Evolutionary conservation across 2,113 vertebrate genomes (phyloP).

Genomic region (Anoura caudifer): DNA sequence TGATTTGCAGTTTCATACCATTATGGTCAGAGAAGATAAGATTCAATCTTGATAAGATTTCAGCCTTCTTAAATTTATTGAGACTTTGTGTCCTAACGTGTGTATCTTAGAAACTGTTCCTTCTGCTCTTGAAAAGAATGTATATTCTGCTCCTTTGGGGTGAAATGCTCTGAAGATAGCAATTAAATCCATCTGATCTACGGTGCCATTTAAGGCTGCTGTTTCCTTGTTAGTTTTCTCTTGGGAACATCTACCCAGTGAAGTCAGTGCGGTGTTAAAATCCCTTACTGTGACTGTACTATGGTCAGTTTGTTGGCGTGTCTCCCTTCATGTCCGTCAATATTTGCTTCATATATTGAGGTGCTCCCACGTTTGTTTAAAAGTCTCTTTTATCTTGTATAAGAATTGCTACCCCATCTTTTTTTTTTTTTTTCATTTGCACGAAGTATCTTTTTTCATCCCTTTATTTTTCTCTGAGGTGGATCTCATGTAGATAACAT

Average conservation of each 20-base stretch:
- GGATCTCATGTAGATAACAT: too few species aligned
- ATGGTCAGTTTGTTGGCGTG: not conserved
- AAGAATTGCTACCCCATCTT: not conserved
- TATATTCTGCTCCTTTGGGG: not conserved
- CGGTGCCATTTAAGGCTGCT: not conserved
- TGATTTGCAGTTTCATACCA: not conserved
- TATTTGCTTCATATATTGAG: not conserved
- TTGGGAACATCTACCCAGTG: not conserved
- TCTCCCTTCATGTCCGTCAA: not conserved
- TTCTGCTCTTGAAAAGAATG: not conserved
- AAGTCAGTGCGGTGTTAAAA: not conserved
- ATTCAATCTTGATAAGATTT: not conserved
- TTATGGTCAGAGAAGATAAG: not conserved
- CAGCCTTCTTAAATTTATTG: not conserved
- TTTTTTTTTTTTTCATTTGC: not conserved
- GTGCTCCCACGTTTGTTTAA: not conserved
- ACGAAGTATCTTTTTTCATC: not conserved
- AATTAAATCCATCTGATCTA: not conserved
- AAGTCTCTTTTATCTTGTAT: not conserved
- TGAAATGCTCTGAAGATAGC: not conserved
- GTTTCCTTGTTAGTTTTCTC: too few species aligned
- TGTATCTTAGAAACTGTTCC: not conserved
- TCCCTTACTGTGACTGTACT: not conserved
- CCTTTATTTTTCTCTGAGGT: too few species aligned
- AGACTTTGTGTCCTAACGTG: not conserved